These are phyloP conservation scores for Notolepis coatsorum DNA, from an alignment of 2,797 vertebrate genomes.

Conservation along the genomic window DNA sequence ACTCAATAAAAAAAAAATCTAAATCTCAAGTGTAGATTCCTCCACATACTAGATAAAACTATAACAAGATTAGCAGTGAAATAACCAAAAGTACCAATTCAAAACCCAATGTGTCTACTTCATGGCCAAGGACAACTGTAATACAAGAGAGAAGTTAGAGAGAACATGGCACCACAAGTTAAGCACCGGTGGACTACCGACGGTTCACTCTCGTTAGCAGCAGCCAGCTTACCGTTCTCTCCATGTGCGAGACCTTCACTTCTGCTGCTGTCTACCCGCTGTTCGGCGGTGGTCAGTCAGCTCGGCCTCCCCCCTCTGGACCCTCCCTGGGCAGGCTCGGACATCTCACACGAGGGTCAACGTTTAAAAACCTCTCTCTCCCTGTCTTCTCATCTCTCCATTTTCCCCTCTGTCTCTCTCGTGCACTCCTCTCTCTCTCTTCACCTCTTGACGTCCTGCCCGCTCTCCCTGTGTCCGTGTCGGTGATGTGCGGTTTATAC, in stretches of 20 bases:
- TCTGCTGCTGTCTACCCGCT: constrained; percentile 42
- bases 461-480: constrained; percentile 68
- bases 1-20: too few relatives aligned
- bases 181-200: neutral
- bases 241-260: constrained; percentile 40
- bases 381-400: constrained; percentile 36
- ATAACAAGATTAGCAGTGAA: too few relatives aligned
- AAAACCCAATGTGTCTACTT: too few relatives aligned
- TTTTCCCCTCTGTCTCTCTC: constrained; percentile 31
- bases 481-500: constrained; percentile 70
- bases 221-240: constrained; percentile 64
- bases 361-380: constrained; percentile 42
- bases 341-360: constrained; percentile 33
- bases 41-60: too few relatives aligned
- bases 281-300: neutral
- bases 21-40: too few relatives aligned
- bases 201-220: constrained; percentile 27
- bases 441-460: constrained; percentile 63
- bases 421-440: constrained; percentile 25
- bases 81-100: too few relatives aligned
- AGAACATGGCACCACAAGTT: too few relatives aligned
- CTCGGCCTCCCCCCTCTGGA: constrained; percentile 43
- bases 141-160: too few relatives aligned
- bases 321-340: constrained; percentile 44
- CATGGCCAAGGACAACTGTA: too few relatives aligned